Base-by-base conservation (phyloP, 2,888 invertebrate genomes). In the Odontocolon sp. region DNA sequence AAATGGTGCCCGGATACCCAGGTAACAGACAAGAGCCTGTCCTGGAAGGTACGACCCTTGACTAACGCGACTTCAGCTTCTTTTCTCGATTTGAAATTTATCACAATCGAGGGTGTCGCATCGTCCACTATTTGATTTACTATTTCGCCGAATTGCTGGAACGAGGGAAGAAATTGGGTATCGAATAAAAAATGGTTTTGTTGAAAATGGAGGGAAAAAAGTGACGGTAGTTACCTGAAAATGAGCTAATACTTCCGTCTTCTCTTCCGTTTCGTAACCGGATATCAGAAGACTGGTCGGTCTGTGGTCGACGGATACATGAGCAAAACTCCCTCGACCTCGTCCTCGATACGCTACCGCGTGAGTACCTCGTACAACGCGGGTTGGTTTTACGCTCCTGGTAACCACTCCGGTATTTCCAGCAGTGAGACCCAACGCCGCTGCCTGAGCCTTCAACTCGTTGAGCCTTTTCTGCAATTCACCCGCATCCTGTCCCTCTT, bases 241-340 rank as follows among this genome's bases (percentile, higher is more conserved):
- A 91, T 98, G 98, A 5, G 93, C 92, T 72, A 96, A 90, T 38
- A 98, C 93, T 36, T 95, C 94, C 26, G 95, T 95, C 80, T 96
- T 93, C 83, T 97, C 97, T 78, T 96, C 96, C 8, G 93, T 92
- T 84, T 95, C 95, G 91, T 97, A 98, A 11, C 98, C 98, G 3
- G 96, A 96, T 56, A 98, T 95, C 75, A 97, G 93, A 70, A 98
- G 92, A 75, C 96, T 95, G 1, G 96, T 95, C 0, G 98, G 97
- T 69, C 98, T 92, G 82, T 97, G 95, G 91, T 98, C 98, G 38
- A 97, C 94, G 8, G 95, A 93, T 66, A 94, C 93, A 75, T 92
- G 92, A 50, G 89, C 82, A 59, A 87, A 89, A 63, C 91, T 87
- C n/a, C 90, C 89, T n/a, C 89, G 82, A 8, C 90, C 89, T 5